Evolutionary conservation across 2,113 vertebrate genomes (phyloP).

Genomic region (Colistium nudipinnis): DNA sequence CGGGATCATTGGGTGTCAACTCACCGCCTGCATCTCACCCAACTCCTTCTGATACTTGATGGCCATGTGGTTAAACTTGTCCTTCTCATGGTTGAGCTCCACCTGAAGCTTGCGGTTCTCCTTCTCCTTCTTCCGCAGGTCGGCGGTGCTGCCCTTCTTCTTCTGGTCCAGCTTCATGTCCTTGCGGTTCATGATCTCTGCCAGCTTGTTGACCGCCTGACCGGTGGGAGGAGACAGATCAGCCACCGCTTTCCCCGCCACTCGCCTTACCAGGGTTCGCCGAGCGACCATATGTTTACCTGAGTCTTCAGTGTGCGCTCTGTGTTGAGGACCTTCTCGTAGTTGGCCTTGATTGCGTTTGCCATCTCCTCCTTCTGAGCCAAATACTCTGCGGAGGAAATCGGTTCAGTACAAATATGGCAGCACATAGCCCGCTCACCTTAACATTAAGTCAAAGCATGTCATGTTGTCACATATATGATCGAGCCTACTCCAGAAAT

Average conservation of each 20-base stretch:
- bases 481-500: not conserved
- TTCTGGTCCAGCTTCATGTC: constrained; percentile 97
- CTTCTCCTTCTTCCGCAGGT: constrained; percentile 98
- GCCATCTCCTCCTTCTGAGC: constrained; percentile 87
- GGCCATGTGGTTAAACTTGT: constrained; percentile 98
- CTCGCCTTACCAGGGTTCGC: not conserved
- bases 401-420: constrained; percentile 8
- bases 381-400: constrained; percentile 81
- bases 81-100: constrained; percentile 98
- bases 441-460: not conserved
- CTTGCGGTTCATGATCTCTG: constrained; percentile 99
- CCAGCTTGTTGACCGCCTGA: constrained; percentile 98
- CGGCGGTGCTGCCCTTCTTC: constrained; percentile 94
- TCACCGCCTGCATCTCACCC: constrained; percentile 96
- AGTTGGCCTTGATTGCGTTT: constrained; percentile 85
- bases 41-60: constrained; percentile 96
- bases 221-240: not conserved
- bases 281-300: constrained; percentile 74
- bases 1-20: constrained; percentile 26
- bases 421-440: too few relatives aligned
- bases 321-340: constrained; percentile 90
- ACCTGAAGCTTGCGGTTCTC: constrained; percentile 97
- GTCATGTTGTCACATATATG: too few relatives aligned
- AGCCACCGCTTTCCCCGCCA: not conserved
- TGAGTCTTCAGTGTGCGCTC: constrained; percentile 97